These are phyloP conservation scores for Sebastes schlegelii DNA, from an alignment of 2,113 vertebrate species.

Conservation along the genomic window DNA sequence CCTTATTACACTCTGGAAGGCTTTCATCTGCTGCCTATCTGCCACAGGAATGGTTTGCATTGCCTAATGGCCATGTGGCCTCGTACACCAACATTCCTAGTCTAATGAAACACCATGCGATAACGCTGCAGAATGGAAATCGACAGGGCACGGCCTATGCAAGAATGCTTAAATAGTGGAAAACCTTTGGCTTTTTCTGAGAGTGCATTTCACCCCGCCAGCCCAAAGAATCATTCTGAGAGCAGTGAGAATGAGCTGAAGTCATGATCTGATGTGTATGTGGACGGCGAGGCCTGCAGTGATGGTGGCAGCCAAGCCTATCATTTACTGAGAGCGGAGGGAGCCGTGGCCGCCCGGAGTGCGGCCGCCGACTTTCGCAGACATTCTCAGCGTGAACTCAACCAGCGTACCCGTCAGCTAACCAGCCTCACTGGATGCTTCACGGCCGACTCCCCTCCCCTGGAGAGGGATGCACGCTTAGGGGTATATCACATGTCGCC, in stretches of 20 bases:
- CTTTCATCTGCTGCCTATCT: conserved; percentile 77
- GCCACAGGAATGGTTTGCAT: conserved; percentile 54
- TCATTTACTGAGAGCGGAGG: conserved; percentile 45
- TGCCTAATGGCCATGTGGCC: conserved; percentile 54
- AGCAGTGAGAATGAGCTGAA: conserved; percentile 32
- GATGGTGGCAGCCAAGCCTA: conserved; percentile 52
- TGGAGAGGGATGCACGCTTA: conserved; percentile 30
- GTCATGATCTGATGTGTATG: conserved; percentile 35
- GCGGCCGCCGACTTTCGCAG: conserved; percentile 26
- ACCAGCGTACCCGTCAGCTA: conserved; percentile 31
- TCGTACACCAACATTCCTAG: conserved; percentile 50
- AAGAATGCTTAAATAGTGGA: conserved; percentile 15
- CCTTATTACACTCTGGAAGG: conserved; percentile 37
- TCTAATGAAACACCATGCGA: conserved; percentile 56
- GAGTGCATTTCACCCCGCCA: not conserved
- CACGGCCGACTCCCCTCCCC: not conserved
- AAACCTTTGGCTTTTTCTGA: conserved; percentile 15
- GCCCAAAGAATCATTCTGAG: conserved; percentile 23
- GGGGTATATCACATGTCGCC: conserved; percentile 51
- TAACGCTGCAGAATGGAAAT: conserved; percentile 48
- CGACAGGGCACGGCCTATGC: not conserved
- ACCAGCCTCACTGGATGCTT: conserved; percentile 33
- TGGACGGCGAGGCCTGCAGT: not conserved
- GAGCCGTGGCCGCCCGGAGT: conserved; percentile 38
- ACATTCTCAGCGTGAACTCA: conserved; percentile 43